Conservation (phyloP, 1,140 invertebrate species). For the Calosoma granatense region DNA sequence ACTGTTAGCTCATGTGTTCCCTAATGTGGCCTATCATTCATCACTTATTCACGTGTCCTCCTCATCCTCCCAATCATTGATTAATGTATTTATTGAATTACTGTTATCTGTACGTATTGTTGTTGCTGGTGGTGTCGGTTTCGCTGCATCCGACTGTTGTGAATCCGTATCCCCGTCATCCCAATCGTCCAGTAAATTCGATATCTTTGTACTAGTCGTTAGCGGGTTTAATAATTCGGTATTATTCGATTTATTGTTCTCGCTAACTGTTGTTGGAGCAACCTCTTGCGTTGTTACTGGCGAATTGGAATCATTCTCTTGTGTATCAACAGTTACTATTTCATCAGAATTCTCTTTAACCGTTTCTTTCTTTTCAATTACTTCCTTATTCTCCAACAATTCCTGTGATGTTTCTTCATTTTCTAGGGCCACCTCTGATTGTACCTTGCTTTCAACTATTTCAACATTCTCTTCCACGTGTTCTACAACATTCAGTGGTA, state of each 20-base stretch:
- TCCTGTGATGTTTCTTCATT: not conserved
- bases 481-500: not conserved
- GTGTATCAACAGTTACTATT: not conserved
- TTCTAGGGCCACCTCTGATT: not conserved
- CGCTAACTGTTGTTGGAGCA: slow-evolving; percentile 10
- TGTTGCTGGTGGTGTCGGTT: slow-evolving; percentile 13
- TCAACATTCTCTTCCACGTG: not conserved
- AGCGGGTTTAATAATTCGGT: not conserved
- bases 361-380: not conserved
- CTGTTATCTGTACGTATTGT: slow-evolving; percentile 5
- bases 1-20: no score
- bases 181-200: slow-evolving; percentile 30
- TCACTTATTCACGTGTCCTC: not conserved
- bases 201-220: not conserved
- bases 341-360: not conserved
- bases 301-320: not conserved
- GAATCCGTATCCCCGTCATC: slow-evolving; percentile 31
- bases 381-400: not conserved
- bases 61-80: slow-evolving; percentile 35
- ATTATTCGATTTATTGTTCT: slow-evolving; percentile 26
- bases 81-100: slow-evolving; percentile 27
- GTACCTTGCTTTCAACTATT: not conserved
- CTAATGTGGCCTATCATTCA: no score
- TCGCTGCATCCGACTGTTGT: slow-evolving; percentile 25
- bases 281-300: slow-evolving; percentile 8